A percentile compares a stretch with the other conserved stretches of the same genome.
phyloP scores from a whole-genome alignment of 1,140 invertebrate species.

The Drosophila serrata region DNA sequence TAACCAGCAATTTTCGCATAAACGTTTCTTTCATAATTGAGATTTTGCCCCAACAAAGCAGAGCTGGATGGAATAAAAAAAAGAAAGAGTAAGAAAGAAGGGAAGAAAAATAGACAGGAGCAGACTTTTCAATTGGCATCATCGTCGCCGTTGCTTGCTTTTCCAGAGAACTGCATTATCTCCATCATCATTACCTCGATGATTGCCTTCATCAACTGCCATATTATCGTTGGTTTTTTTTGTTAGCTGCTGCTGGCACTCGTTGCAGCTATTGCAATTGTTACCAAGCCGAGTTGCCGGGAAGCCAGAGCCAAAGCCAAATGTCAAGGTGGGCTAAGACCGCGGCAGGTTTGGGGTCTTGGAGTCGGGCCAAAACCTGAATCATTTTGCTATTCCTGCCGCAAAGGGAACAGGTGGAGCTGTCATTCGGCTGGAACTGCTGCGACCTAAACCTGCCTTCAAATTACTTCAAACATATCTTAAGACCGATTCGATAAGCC shows the following conservation, averaged over 20 bases:
- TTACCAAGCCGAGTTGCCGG: conserved; percentile 48
- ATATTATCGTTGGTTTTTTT: conserved; percentile 74
- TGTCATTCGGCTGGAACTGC: neutral
- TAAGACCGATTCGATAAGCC: conserved; percentile 52
- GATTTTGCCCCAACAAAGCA: conserved; percentile 53
- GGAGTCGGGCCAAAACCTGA: conserved; percentile 5
- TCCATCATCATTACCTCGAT: conserved; percentile 62
- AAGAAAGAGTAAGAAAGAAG: conserved; percentile 7
- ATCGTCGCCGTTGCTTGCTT: conserved; percentile 47
- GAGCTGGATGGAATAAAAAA: conserved; percentile 42
- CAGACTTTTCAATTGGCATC: conserved; percentile 76
- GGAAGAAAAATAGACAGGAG: conserved; percentile 45
- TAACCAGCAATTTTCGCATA: conserved; percentile 83
- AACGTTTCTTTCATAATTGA: conserved; percentile 76
- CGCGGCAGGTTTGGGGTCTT: conserved; percentile 2
- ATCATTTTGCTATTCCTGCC: conserved; percentile 2
- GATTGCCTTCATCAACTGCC: conserved; percentile 76
- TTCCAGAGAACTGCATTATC: conserved; percentile 54
- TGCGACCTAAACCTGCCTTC: neutral
- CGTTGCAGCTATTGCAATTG: conserved; percentile 67
- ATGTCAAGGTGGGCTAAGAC: conserved; percentile 37
- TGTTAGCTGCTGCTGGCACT: conserved; percentile 43
- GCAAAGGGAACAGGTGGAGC: neutral
- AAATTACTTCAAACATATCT: conserved; percentile 40
- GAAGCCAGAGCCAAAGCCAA: conserved; percentile 57